Base-by-base conservation (phyloP, 2,797 vertebrate species). In the Thunnus albacares region DNA sequence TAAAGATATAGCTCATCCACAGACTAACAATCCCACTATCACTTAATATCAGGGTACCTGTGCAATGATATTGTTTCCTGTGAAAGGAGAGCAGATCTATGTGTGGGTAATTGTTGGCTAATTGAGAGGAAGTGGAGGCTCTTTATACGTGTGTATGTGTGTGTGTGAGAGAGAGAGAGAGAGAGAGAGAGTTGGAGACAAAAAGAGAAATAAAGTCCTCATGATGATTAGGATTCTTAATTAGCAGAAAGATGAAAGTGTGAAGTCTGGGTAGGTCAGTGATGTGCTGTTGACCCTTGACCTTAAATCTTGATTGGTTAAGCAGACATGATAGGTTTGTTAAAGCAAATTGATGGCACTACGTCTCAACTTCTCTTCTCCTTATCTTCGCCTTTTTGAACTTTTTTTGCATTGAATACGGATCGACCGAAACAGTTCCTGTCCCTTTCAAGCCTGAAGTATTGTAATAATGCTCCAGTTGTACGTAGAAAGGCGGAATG, bases 1-100 rank as follows among this genome's bases (percentile, higher is more conserved):
- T 98, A 97, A 96, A 97, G 96, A 96, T 96, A 96, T 95, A 96
- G 96, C 96, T 97, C 94, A 95, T 86, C 82, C 74, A 81, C 71
- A 74, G 64, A 83, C 80, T 79, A 89, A 89, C 90, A 83, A 77
- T 86, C 76, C 63, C 52, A 75, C 79, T 60, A 65, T 84, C 52
- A 75, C 63, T 85, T 89, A 82, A 84, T 89, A 28, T 82, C 65
- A 77, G 41, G 84, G 79, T 41, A 75, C 94, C 95, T 93, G 30
- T 72, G 64, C 77, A 81, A 80, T 84, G 64, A 80, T 87, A 74
- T 76, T 81, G 79, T 86, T 85, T 87, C 35, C 81, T 71, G 58
- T 75, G 43, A 81, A 85, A 76, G 28, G 33, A 71, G 62, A 78
- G 67, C 60, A 57, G 60, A 75, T 89, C 61, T 63, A 70, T 90